phyloP scores from a whole-genome alignment of 2,888 invertebrate genomes.

The Xestia sexstrigata region DNA sequence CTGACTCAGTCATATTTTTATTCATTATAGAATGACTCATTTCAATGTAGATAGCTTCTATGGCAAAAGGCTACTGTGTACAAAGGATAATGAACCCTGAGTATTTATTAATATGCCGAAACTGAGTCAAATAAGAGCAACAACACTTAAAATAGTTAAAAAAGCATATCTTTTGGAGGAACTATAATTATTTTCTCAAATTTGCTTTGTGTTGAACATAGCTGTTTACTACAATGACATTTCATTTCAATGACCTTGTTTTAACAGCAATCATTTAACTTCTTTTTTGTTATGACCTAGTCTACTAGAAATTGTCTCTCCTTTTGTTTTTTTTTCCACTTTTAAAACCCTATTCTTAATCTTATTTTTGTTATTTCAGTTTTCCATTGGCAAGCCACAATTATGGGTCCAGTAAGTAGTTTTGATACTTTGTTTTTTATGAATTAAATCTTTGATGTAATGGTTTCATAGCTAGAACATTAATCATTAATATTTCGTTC shows the following conservation, averaged over 20 bases:
- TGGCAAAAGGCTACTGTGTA: conserved; percentile 34
- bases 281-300: conserved; percentile 46
- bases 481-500: conserved; percentile 42
- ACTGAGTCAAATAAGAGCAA: neutral
- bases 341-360: conserved; percentile 45
- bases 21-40: conserved; percentile 54
- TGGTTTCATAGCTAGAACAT: neutral
- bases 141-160: neutral
- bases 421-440: conserved; percentile 13
- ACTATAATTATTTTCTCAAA: neutral
- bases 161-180: neutral
- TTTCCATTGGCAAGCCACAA: conserved; percentile 99
- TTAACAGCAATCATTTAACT: conserved; percentile 52
- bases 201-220: conserved; percentile 57
- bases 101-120: conserved; percentile 7
- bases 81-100: conserved; percentile 49
- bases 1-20: conserved; percentile 63
- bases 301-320: conserved; percentile 24
- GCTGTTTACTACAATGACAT: conserved; percentile 48
- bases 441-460: neutral
- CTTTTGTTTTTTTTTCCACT: conserved; percentile 7
- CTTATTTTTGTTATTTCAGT: conserved; percentile 93
- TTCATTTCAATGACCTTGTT: conserved; percentile 73
- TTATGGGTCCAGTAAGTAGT: conserved; percentile 99
- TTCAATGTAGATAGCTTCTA: conserved; percentile 46